These are phyloP conservation scores for Parauchenoglanis ngamensis DNA, from an alignment of 2,797 vertebrate genomes.

Conservation along the genomic window DNA sequence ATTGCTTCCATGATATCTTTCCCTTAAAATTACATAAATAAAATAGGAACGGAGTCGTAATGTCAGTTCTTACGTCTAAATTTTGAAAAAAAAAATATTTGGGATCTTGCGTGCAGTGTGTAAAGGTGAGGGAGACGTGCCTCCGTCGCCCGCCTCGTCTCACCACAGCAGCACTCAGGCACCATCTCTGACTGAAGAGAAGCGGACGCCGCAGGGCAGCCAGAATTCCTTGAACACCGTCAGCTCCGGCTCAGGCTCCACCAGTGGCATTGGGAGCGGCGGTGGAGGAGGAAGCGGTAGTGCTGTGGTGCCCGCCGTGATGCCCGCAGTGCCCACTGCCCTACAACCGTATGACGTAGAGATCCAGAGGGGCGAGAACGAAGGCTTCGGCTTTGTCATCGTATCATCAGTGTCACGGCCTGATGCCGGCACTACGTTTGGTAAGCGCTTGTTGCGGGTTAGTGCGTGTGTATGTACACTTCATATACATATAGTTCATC, in stretches of 20 bases:
- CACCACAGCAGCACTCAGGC: constrained; percentile 97
- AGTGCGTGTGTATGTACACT: constrained; percentile 7
- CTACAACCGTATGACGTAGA: constrained; percentile 95
- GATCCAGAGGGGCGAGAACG: constrained; percentile 91
- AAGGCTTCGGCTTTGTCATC: constrained; percentile 97
- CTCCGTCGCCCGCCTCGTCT: constrained; percentile 90
- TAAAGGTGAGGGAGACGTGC: constrained; percentile 90
- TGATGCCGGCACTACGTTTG: constrained; percentile 91
- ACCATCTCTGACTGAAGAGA: constrained; percentile 91
- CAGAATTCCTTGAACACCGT: constrained; percentile 98
- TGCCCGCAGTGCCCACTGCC: constrained; percentile 75
- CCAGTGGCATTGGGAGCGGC: constrained; percentile 92
- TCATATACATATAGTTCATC: neutral
- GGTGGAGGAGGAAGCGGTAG: constrained; percentile 79
- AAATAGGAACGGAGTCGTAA: neutral
- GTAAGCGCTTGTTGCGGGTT: constrained; percentile 17
- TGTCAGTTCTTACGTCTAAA: neutral
- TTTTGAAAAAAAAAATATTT: neutral
- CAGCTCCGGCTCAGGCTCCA: constrained; percentile 95
- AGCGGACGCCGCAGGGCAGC: constrained; percentile 93
- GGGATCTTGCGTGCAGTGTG: constrained; percentile 70
- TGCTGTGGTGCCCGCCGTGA: constrained; percentile 79
- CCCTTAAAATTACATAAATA: neutral
- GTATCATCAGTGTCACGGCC: constrained; percentile 95
- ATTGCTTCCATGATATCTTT: neutral